Conservation (phyloP, 2,797 vertebrate species). For the Ciconia nigra region DNA sequence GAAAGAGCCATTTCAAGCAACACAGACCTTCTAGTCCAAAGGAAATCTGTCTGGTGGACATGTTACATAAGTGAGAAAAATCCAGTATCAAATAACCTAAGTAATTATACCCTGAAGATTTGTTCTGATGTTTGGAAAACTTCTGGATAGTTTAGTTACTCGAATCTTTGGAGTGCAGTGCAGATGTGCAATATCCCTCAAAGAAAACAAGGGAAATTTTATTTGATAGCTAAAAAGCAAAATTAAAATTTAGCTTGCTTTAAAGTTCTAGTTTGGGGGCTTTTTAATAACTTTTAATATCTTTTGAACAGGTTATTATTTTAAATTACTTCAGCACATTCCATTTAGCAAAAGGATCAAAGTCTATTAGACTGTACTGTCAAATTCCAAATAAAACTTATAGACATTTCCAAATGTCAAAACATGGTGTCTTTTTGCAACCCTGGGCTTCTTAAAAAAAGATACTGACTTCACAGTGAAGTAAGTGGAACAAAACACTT, state of each 20-base stretch:
- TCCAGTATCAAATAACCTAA: neutral
- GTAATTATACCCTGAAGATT: neutral
- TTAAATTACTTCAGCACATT: neutral
- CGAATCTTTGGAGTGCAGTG: neutral
- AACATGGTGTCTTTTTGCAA: neutral
- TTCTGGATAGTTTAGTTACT: neutral
- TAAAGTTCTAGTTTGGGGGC: neutral
- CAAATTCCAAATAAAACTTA: neutral
- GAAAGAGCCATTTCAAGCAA: neutral
- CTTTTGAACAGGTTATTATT: neutral
- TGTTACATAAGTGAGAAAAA: neutral
- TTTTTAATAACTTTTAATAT: neutral
- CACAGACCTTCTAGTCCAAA: neutral
- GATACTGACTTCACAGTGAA: neutral
- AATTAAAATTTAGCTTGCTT: neutral
- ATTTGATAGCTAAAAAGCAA: neutral
- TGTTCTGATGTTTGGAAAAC: neutral
- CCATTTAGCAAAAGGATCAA: neutral
- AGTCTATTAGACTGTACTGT: neutral
- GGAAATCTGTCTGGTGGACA: neutral
- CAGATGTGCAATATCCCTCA: neutral
- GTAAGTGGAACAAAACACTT: constrained; percentile 30
- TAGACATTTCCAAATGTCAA: constrained; percentile 7
- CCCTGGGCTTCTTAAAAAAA: neutral
- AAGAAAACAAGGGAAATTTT: neutral